A percentile compares a stretch with the other conserved stretches of the same genome.
Evolutionary conservation across 2,888 invertebrate species (phyloP).

Genomic region (Drosophila pseudotalamancana): DNA sequence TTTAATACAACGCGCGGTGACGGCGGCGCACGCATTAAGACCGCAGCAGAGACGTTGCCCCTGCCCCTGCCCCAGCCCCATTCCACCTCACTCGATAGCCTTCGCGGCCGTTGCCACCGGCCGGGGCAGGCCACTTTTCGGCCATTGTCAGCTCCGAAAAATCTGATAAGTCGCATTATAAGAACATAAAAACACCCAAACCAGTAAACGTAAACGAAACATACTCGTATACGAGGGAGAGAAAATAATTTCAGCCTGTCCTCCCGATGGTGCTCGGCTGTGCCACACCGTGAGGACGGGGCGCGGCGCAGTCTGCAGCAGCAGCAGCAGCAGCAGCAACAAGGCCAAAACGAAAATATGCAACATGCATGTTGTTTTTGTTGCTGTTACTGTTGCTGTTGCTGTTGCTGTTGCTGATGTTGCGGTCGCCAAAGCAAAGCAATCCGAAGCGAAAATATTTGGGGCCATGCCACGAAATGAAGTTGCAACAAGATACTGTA

Average conservation of each 20-base stretch:
- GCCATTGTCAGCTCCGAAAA: slow-evolving; percentile 77
- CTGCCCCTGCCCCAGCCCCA: slow-evolving; percentile 9
- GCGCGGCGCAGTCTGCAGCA: slow-evolving; percentile 8
- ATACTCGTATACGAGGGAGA: slow-evolving; percentile 63
- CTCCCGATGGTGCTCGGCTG: background rate
- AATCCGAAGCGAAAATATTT: slow-evolving; percentile 69
- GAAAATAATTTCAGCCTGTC: slow-evolving; percentile 68
- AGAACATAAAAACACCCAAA: slow-evolving; percentile 81
- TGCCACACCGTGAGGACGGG: too few species aligned
- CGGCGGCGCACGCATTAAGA: slow-evolving; percentile 60
- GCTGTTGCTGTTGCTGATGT: slow-evolving; percentile 19
- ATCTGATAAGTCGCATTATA: slow-evolving; percentile 81
- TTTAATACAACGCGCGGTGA: slow-evolving; percentile 59
- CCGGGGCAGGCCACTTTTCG: slow-evolving; percentile 64
- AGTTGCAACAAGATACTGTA: slow-evolving; percentile 80
- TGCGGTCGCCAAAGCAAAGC: slow-evolving; percentile 58
- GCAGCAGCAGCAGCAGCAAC: slow-evolving; percentile 61
- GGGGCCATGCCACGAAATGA: slow-evolving; percentile 76
- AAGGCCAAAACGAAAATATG: slow-evolving; percentile 73
- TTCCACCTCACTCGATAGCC: too few species aligned
- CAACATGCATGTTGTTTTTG: slow-evolving; percentile 67
- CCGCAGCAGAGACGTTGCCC: slow-evolving; percentile 48
- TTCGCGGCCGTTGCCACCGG: slow-evolving; percentile 65
- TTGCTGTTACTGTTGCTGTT: slow-evolving; percentile 22
- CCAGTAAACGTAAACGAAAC: slow-evolving; percentile 67